These are phyloP conservation scores for Caenorhabditis elegans DNA, from an alignment of 1,140 invertebrate species.

Conservation along the genomic window WBcel235 BX284605.5:14336501-14337000, in stretches of 20 bases:
- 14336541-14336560: not conserved
- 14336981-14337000: not conserved
- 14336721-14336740: not conserved
- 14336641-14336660: not conserved
- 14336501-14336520: conserved; percentile 6
- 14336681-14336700: not conserved
- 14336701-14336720: not conserved
- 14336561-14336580: not conserved
- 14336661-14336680: not conserved
- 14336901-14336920: too few relatives aligned
- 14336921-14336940: not conserved
- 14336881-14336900: not conserved
- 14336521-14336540: not conserved
- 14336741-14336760: too few relatives aligned
- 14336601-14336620: not conserved
- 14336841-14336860: not conserved
- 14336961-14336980: not conserved
- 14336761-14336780: too few relatives aligned
- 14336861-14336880: not conserved
- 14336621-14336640: conserved; percentile 12
- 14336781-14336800: too few relatives aligned
- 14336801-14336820: too few relatives aligned
- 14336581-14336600: not conserved
- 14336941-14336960: not conserved
- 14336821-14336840: too few relatives aligned